phyloP scores from a whole-genome alignment of 1,140 invertebrate genomes.

The Drosophila pachea region DNA sequence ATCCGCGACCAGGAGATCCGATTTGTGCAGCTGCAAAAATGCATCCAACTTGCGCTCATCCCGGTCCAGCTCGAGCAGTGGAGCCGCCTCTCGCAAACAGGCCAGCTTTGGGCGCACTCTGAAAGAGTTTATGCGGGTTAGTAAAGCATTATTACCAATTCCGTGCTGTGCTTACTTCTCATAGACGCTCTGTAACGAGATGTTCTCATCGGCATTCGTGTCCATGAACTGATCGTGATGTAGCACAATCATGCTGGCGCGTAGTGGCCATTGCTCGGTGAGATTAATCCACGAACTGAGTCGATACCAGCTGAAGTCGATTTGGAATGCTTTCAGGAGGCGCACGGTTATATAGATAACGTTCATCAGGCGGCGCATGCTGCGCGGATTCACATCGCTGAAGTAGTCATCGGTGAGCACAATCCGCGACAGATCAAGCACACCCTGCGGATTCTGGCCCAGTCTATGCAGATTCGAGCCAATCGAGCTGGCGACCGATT shows the following conservation, averaged over 20 bases:
- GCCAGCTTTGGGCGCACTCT: constrained; percentile 90
- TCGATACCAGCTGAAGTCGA: constrained; percentile 99
- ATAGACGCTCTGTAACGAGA: constrained; percentile 92
- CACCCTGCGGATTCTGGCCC: constrained; percentile 81
- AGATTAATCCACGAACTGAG: constrained; percentile 98
- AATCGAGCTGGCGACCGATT: constrained; percentile 93
- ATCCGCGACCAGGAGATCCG: constrained; percentile 89
- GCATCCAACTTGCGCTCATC: constrained; percentile 97
- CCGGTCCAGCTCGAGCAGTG: constrained; percentile 93
- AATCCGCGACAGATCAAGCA: constrained; percentile 90
- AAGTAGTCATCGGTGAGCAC: constrained; percentile 96
- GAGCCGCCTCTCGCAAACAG: constrained; percentile 91
- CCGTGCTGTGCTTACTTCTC: constrained; percentile 87
- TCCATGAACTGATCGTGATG: constrained; percentile 95
- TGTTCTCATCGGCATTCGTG: constrained; percentile 90
- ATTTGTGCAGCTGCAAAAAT: constrained; percentile 92
- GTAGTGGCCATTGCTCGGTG: constrained; percentile 98
- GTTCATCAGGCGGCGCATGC: constrained; percentile 97
- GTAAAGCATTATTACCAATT: no score
- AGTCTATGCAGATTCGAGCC: constrained; percentile 90
- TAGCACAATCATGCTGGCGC: constrained; percentile 97
- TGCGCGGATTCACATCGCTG: constrained; percentile 97
- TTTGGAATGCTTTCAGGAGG: constrained; percentile 97
- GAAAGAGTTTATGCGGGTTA: constrained; percentile 30
- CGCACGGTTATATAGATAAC: constrained; percentile 97